Evolutionary conservation across 2,888 invertebrate genomes (phyloP), one percentile per base, ranked within the genome.

Genomic region (Drosophila mettleri): DNA sequence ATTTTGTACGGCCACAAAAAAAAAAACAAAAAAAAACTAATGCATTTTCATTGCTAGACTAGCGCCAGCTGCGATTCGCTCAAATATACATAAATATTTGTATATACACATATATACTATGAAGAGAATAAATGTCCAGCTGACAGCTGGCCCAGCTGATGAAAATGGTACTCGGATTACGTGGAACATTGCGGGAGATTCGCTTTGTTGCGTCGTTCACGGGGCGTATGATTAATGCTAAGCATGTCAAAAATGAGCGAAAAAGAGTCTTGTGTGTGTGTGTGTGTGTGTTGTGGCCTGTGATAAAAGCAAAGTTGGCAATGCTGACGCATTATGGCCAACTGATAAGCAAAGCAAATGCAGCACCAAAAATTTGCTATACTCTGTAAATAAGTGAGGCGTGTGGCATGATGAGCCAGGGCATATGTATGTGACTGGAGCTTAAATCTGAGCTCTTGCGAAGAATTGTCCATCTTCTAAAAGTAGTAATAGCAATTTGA

Each of bases 311-410:
- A 52, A 62, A 73, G 45, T 58, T 51, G 72, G 57, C 62, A 81
- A 58, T 45, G 85, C 68, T 82, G 88, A 82, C 81, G 81, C 81
- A 82, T 88, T 82, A 85, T 66, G 80, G 68, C 76, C 73, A 80
- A 61, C 60, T 87, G 88, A 82, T 82, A 87, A 87, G 85, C 55
- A 43, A 53, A 58, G 34, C 55, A 66, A 75, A 63, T 63, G 55
- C 67, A 57, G 43, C 55, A 24, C 41, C 48, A 69, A 74, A 66
- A 67, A 65, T 61, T 1, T 29, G 6, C 0, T 10, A 70, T 59
- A 64, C 71, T 38, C 57, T 59, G 33, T 33, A n/a, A 20, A 0
- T 2, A 7, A 4, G 2, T 18, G n/a, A 16, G 5, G 3, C 1
- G 8, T 22, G 22, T 6, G 16, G 3, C 14, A n/a, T 39, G 29